Conservation (phyloP, 2,113 vertebrate genomes). For the Aphelocoma coerulescens region DNA sequence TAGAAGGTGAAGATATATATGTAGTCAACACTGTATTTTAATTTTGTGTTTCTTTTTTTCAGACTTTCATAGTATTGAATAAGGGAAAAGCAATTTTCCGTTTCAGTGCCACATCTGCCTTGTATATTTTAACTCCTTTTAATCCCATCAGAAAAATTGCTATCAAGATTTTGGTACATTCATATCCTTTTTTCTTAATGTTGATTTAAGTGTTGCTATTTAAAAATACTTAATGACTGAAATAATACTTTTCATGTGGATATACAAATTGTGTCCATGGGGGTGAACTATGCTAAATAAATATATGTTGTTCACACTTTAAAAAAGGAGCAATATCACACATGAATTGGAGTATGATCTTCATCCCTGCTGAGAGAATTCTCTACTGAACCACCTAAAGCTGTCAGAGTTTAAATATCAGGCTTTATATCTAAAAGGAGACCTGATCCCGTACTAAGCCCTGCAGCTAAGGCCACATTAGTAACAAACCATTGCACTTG, state of each 20-base stretch:
- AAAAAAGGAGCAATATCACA: neutral
- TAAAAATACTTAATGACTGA: neutral
- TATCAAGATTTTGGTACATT: constrained; percentile 95
- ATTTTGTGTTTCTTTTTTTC: constrained; percentile 63
- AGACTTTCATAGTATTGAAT: constrained; percentile 99
- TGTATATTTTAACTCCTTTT: constrained; percentile 95
- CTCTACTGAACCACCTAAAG: neutral
- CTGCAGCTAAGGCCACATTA: constrained; percentile 41
- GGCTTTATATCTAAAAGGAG: constrained; percentile 27
- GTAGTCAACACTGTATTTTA: neutral
- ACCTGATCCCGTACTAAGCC: constrained; percentile 1
- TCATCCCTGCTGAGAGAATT: neutral
- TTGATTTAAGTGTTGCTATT: neutral
- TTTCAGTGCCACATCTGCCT: constrained; percentile 94
- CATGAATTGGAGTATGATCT: neutral
- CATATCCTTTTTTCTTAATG: constrained; percentile 90
- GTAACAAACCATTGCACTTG: constrained; percentile 48
- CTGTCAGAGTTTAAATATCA: constrained; percentile 39
- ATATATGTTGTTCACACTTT: neutral
- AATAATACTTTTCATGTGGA: neutral
- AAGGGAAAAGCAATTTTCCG: constrained; percentile 91
- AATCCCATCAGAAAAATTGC: constrained; percentile 93
- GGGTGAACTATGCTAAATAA: neutral
- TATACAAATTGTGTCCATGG: neutral
- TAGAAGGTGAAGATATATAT: neutral